Conservation (phyloP, 2,888 invertebrate species). For the Aphodius granarius region DNA sequence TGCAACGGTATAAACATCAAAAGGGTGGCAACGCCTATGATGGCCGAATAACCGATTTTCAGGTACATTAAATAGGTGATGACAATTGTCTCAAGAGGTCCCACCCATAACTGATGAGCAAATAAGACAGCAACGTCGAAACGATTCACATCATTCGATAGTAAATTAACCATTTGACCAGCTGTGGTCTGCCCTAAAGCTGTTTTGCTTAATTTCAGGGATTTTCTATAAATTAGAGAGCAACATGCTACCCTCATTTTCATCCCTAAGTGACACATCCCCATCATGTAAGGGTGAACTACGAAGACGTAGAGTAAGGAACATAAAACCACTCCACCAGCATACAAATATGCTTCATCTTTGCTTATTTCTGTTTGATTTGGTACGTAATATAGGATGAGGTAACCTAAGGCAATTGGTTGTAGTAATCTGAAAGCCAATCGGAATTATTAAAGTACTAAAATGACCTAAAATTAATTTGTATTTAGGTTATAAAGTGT, state of each 20-base stretch:
- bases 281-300: conserved; percentile 94
- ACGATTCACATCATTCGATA: conserved; percentile 93
- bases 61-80: conserved; percentile 74
- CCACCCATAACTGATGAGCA: conserved; percentile 80
- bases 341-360: conserved; percentile 75
- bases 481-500: too few species aligned
- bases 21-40: conserved; percentile 61
- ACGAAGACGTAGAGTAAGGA: conserved; percentile 75
- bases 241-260: conserved; percentile 82
- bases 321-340: conserved; percentile 72
- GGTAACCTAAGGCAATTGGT: conserved; percentile 62
- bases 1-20: conserved; percentile 56
- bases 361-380: conserved; percentile 47
- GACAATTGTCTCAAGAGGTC: conserved; percentile 76
- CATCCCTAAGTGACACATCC: conserved; percentile 82
- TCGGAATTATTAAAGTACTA: conserved; percentile 18
- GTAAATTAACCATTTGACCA: conserved; percentile 82
- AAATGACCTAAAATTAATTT: too few species aligned
- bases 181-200: conserved; percentile 76
- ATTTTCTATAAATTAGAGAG: conserved; percentile 81
- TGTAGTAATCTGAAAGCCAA: conserved; percentile 44
- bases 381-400: conserved; percentile 64
- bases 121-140: conserved; percentile 83
- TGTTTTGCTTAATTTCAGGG: conserved; percentile 59
- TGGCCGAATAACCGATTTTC: conserved; percentile 61